These are phyloP conservation scores for Acrobasis repandana DNA, from an alignment of 2,888 invertebrate genomes.

Conservation along the genomic window DNA sequence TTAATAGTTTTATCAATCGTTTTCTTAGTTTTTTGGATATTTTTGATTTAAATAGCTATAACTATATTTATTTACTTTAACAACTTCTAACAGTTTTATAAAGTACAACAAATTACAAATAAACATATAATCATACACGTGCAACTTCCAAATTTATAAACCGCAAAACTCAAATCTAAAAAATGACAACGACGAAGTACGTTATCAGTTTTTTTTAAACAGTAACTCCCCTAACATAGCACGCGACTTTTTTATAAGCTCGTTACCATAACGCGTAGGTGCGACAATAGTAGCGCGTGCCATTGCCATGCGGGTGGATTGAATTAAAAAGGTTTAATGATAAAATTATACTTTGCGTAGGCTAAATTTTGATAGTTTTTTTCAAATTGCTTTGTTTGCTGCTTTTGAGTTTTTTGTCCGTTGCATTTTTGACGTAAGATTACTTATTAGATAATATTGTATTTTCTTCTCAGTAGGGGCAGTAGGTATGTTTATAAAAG, in stretches of 20 bases:
- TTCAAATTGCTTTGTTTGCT: too few species aligned
- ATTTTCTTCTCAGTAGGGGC: too few species aligned
- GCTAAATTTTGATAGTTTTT: too few species aligned
- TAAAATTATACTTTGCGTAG: slow-evolving; percentile 2
- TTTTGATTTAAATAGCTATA: too few species aligned
- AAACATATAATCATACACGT: not conserved
- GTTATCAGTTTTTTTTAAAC: slow-evolving; percentile 10
- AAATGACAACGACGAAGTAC: slow-evolving; percentile 1
- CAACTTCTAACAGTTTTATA: not conserved
- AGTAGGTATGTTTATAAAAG: too few species aligned
- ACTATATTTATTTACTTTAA: not conserved
- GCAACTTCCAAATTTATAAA: not conserved
- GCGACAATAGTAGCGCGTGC: slow-evolving; percentile 11
- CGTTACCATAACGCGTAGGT: slow-evolving; percentile 21
- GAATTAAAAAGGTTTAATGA: slow-evolving; percentile 7
- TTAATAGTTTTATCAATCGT: too few species aligned
- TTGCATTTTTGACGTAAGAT: too few species aligned
- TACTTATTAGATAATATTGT: too few species aligned
- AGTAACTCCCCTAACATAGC: slow-evolving; percentile 1
- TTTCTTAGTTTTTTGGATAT: too few species aligned
- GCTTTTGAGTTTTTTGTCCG: too few species aligned
- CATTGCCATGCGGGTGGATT: slow-evolving; percentile 4
- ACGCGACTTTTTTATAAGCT: slow-evolving; percentile 8
- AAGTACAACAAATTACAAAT: too few species aligned
- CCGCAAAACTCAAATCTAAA: not conserved